phyloP scores from a whole-genome alignment of 2,113 vertebrate genomes.

The Sylvietta virens region DNA sequence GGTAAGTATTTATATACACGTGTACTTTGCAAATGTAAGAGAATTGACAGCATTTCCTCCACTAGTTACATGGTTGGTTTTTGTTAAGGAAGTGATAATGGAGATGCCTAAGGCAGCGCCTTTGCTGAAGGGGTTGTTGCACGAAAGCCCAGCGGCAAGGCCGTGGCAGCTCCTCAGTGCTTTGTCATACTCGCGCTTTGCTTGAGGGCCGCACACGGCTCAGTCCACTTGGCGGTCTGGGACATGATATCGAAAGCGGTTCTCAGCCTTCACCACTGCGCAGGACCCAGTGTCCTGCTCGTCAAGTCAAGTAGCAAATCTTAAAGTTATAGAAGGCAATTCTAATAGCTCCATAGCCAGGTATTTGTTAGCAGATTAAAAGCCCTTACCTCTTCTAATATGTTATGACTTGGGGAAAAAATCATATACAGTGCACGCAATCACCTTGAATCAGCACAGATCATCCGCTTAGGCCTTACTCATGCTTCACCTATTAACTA shows the following conservation, averaged over 20 bases:
- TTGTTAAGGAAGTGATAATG: neutral
- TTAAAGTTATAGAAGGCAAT: neutral
- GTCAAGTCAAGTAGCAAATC: neutral
- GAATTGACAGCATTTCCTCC: accelerated
- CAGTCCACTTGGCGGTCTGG: neutral
- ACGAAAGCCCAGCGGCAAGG: neutral
- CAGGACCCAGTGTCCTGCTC: neutral
- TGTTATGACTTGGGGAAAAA: neutral
- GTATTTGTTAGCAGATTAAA: neutral
- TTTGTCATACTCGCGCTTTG: neutral
- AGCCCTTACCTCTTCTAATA: neutral
- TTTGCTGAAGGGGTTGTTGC: neutral
- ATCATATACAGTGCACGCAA: neutral
- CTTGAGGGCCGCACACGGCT: neutral
- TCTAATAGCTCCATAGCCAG: neutral
- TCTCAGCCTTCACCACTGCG: neutral
- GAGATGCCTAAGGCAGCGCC: neutral
- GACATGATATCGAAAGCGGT: neutral
- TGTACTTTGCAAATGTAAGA: neutral
- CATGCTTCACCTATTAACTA: neutral
- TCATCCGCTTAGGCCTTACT: neutral
- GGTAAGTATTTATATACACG: accelerated
- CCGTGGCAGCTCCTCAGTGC: neutral
- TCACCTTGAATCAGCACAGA: neutral
- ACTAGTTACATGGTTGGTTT: accelerated